phyloP scores from a whole-genome alignment of 1,140 invertebrate species.

The Saxidomus purpurata region DNA sequence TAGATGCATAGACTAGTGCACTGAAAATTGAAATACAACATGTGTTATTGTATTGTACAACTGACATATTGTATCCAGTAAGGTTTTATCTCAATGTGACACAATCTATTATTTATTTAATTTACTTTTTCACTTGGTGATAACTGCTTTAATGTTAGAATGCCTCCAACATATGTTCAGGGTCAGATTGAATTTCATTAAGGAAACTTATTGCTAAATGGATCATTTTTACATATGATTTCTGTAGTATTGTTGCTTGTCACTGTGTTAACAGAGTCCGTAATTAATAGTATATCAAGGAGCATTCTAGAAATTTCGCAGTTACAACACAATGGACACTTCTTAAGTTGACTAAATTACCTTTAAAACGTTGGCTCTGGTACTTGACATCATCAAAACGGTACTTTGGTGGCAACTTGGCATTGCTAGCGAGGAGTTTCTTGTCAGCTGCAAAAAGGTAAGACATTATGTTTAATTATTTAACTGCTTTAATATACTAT shows the following conservation, averaged over 20 bases:
- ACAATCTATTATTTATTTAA: constrained; percentile 38
- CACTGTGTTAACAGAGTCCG: constrained; percentile 31
- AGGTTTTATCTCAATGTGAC: constrained; percentile 46
- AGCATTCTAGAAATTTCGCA: constrained; percentile 48
- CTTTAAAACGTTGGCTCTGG: constrained; percentile 48
- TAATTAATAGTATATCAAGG: constrained; percentile 49
- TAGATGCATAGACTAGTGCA: constrained; percentile 50
- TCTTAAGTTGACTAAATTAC: constrained; percentile 51
- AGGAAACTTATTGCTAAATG: constrained; percentile 48
- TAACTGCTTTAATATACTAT: constrained; percentile 47
- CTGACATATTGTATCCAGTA: constrained; percentile 50
- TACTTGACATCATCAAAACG: constrained; percentile 49
- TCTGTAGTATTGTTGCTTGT: constrained; percentile 44
- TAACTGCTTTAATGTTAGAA: constrained; percentile 51
- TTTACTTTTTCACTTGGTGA: constrained; percentile 48
- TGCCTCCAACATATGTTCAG: constrained; percentile 43
- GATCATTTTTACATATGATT: constrained; percentile 49
- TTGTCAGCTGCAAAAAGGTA: constrained; percentile 46
- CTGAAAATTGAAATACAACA: constrained; percentile 49
- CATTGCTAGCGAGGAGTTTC: constrained; percentile 47
- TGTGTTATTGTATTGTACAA: constrained; percentile 46
- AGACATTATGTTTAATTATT: constrained; percentile 52
- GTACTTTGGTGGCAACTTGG: constrained; percentile 45
- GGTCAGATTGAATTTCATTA: constrained; percentile 51
- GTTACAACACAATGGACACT: constrained; percentile 41